Conservation (phyloP, 2,888 invertebrate genomes). For the Micoletzkya japonica region DNA sequence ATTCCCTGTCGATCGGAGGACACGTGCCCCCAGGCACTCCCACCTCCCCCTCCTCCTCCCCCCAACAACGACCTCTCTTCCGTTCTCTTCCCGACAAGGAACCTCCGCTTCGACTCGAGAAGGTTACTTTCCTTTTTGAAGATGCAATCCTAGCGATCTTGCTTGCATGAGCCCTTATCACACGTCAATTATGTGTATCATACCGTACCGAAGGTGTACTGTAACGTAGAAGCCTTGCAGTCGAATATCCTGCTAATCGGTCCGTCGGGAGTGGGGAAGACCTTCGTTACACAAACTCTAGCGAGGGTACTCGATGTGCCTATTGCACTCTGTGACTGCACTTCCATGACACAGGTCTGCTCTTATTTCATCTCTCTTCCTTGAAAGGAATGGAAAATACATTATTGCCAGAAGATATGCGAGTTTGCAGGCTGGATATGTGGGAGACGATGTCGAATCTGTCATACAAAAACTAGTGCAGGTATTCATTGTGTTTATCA, state of each 20-base stretch:
- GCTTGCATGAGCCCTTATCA: neutral
- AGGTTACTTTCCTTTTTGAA: conserved; percentile 1
- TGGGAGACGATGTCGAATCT: conserved; percentile 76
- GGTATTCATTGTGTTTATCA: conserved; percentile 83
- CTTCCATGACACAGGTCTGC: conserved; percentile 61
- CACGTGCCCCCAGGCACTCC: no score
- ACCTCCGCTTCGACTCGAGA: conserved; percentile 25
- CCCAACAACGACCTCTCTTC: conserved; percentile 43
- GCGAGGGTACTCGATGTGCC: conserved; percentile 95
- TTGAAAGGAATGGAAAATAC: neutral
- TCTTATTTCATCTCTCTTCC: conserved; percentile 31
- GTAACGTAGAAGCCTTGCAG: no score
- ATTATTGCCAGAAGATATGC: neutral
- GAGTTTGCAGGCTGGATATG: conserved; percentile 87
- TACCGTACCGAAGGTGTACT: no score
- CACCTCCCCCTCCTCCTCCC: no score
- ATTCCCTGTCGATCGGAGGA: no score
- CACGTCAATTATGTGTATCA: no score
- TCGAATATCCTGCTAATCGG: conserved; percentile 91
- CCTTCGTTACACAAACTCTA: conserved; percentile 92
- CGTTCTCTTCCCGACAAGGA: conserved; percentile 48
- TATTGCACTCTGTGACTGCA: conserved; percentile 67
- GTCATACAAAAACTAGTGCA: conserved; percentile 79
- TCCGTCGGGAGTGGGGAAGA: conserved; percentile 91
- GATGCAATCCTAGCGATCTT: neutral